Percentiles rank a stretch among this genome's conserved stretches.
phyloP scores from a whole-genome alignment of 92 coral and sea anemone species.

The Paragorgia papillata region DNA sequence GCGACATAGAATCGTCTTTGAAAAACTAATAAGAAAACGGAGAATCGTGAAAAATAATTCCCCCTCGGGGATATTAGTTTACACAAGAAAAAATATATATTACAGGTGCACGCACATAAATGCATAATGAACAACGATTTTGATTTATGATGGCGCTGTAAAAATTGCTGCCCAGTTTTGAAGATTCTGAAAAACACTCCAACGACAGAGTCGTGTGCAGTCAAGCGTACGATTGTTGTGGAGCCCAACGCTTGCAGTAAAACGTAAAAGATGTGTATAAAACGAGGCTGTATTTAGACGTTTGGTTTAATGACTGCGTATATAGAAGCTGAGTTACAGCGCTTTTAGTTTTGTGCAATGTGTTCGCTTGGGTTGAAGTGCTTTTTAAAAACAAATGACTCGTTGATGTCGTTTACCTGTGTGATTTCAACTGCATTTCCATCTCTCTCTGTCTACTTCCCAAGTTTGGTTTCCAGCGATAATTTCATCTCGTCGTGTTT shows the following conservation, averaged over 20 bases:
- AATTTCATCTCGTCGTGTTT: not conserved
- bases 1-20: constrained; percentile 78
- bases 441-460: not conserved
- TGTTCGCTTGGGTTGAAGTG: too few relatives aligned
- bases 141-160: not conserved
- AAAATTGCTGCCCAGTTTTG: not conserved
- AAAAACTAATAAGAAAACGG: constrained; percentile 64
- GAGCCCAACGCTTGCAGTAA: too few relatives aligned
- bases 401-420: not conserved
- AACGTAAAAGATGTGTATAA: too few relatives aligned
- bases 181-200: too few relatives aligned
- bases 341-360: too few relatives aligned
- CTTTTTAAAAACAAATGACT: too few relatives aligned
- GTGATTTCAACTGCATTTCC: constrained; percentile 21
- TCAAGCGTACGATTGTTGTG: too few relatives aligned
- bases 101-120: not conserved
- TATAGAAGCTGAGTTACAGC: too few relatives aligned
- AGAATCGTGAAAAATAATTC: not conserved
- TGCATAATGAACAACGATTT: not conserved
- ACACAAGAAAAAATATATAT: constrained; percentile 12
- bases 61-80: not conserved
- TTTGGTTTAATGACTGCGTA: too few relatives aligned
- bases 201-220: too few relatives aligned
- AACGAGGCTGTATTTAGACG: too few relatives aligned
- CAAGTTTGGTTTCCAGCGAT: not conserved